Evolutionary conservation across 2,113 vertebrate genomes (phyloP).

Genomic region (Ceyx margarethae): DNA sequence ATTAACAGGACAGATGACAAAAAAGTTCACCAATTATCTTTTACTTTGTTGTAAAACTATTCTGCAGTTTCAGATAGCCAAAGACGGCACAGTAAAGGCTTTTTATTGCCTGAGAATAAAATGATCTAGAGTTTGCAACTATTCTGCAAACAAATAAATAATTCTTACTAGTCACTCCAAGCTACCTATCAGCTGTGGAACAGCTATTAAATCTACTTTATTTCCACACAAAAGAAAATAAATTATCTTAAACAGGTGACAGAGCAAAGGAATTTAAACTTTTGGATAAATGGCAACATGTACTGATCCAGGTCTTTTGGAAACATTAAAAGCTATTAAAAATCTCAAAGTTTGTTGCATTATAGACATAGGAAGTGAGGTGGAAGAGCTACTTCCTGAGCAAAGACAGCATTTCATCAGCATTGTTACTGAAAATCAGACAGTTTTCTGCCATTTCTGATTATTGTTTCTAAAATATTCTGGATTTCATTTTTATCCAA

Average conservation of each 20-base stretch:
- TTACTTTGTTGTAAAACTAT: not conserved
- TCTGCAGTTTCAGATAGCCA: not conserved
- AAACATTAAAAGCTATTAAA: not conserved
- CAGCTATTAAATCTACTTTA: not conserved
- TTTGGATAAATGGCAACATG: not conserved
- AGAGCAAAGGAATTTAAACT: not conserved
- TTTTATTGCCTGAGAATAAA: not conserved
- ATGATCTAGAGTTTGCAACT: not conserved
- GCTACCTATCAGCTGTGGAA: not conserved
- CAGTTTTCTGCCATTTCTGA: not conserved
- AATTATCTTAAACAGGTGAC: not conserved
- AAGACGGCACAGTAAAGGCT: not conserved
- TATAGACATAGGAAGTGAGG: not conserved
- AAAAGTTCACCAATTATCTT: not conserved
- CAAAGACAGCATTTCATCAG: not conserved
- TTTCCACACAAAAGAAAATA: not conserved
- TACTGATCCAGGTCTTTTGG: not conserved
- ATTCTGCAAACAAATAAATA: not conserved
- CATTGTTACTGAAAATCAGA: not conserved
- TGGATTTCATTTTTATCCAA: rapidly evolving
- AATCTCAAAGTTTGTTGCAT: not conserved
- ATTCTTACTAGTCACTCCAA: not conserved
- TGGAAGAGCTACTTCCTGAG: not conserved
- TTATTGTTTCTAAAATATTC: not conserved
- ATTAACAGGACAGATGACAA: not conserved